Base-by-base conservation (phyloP, 2,888 invertebrate genomes). In the Gryllus longicercus region DNA sequence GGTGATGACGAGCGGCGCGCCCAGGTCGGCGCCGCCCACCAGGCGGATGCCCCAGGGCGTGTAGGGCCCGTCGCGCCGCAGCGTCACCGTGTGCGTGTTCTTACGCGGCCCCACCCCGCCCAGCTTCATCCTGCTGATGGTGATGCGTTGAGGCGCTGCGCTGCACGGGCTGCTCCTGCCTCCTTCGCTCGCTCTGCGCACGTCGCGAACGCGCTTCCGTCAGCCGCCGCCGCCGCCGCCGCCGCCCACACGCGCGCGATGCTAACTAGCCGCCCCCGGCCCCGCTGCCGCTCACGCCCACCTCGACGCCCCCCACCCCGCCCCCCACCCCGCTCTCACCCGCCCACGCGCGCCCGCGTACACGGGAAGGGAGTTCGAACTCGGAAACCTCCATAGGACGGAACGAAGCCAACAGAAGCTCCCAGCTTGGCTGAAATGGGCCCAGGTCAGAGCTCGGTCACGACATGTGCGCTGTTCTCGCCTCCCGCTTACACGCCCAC, bases 31-130 rank as follows among this genome's bases (percentile, higher is more conserved):
- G 84, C 96, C 96, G 84, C 96, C 96, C 83, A 95, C 94, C 84
- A 96, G 90, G 85, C 96, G 92, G 85, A 96, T 93, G 82, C 96
- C 96, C 96, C 96, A 96, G 85, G 93, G 93, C 85, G 92, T 91
- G 84, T 90, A 90, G 84, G 90, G 90, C 85, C 91, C 90, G 85
- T 93, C 92, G 84, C 95, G 92, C 85, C 90, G 91, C 85, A 96
- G 90, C n/a, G 92, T 91, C 87, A 95, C 90, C 86, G 93, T 93
- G 86, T 94, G 23, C 38, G 51, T 23, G 23, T 78, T 23, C 21
- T 25, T 51, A 74, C 76, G 76, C 21, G 63, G 78, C 50, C 77
- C 74, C 38, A 51, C 16, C 38, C 63, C 74, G 10, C 63, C 38
- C 38, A 38, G 38, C 63, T 63, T 63, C 63, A 18, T 18, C 5